Percentiles rank a stretch among this genome's conserved stretches.
Evolutionary conservation across 1,140 invertebrate species (phyloP).

Genomic region (Cyrtorhinus lividipennis): DNA sequence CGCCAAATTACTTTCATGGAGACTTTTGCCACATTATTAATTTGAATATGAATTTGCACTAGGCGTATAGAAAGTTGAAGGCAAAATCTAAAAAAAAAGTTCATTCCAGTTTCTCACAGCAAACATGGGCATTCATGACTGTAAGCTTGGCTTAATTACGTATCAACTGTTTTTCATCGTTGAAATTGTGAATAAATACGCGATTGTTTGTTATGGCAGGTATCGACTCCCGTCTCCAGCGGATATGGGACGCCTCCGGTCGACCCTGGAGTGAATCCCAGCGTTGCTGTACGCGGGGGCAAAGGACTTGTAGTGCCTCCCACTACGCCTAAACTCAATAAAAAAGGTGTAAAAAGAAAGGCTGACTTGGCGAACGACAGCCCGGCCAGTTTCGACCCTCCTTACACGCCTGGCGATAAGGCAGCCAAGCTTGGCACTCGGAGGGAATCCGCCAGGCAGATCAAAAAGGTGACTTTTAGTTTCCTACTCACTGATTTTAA

Average conservation of each 20-base stretch:
- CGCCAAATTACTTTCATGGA: no score
- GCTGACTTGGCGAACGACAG: slow-evolving; percentile 46
- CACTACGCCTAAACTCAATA: slow-evolving; percentile 29
- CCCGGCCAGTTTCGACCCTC: slow-evolving; percentile 35
- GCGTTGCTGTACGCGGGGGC: slow-evolving; percentile 18
- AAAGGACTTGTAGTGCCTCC: slow-evolving; percentile 24
- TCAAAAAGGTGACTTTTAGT: slow-evolving; percentile 66
- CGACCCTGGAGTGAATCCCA: slow-evolving; percentile 14
- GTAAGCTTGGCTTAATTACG: no score
- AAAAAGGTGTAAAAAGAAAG: slow-evolving; percentile 98
- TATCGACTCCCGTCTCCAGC: slow-evolving; percentile 7
- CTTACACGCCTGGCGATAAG: slow-evolving; percentile 50
- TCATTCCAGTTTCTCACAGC: neutral
- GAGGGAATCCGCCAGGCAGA: slow-evolving; percentile 88
- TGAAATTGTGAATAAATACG: no score
- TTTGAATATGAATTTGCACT: no score
- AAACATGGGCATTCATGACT: no score
- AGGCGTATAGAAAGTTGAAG: no score
- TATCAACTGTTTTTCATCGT: no score
- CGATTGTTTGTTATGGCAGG: slow-evolving; percentile 11
- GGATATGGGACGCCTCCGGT: slow-evolving; percentile 14
- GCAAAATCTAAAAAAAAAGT: no score
- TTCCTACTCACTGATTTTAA: no score
- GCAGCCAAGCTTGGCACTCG: slow-evolving; percentile 75
- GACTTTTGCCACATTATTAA: no score